phyloP scores from a whole-genome alignment of 2,888 invertebrate genomes.

The Xylota sylvarum region DNA sequence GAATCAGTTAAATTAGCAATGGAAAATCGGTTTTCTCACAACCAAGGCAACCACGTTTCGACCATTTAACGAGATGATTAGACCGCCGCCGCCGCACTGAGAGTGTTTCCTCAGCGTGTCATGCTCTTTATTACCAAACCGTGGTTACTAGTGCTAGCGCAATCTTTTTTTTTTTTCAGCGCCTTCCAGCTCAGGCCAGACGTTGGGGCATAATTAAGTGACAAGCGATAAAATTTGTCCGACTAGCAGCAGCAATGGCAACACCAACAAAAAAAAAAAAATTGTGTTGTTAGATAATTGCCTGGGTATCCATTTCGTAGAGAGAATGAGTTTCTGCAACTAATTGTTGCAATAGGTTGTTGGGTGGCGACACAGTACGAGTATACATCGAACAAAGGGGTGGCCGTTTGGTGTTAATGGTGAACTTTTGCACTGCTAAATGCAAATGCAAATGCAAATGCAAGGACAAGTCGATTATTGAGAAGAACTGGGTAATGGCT shows the following conservation, averaged over 20 bases:
- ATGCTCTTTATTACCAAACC: slow-evolving; percentile 63
- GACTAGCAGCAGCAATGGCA: background rate
- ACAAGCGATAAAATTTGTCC: slow-evolving; percentile 73
- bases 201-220: slow-evolving; percentile 64
- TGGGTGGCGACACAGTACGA: slow-evolving; percentile 20
- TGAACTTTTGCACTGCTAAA: slow-evolving; percentile 2
- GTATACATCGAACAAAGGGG: slow-evolving; percentile 5
- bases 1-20: slow-evolving; percentile 52
- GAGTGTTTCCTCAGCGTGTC: slow-evolving; percentile 48
- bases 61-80: slow-evolving; percentile 64
- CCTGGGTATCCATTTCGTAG: slow-evolving; percentile 44
- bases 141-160: slow-evolving; percentile 38
- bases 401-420: slow-evolving; percentile 20
- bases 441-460: slow-evolving; percentile 22
- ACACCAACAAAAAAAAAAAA: background rate
- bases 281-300: slow-evolving; percentile 57
- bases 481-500: background rate
- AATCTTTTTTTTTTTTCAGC: slow-evolving; percentile 18
- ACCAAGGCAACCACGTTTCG: slow-evolving; percentile 50
- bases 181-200: slow-evolving; percentile 27
- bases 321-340: slow-evolving; percentile 34
- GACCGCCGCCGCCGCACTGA: slow-evolving; percentile 21
- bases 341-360: slow-evolving; percentile 59
- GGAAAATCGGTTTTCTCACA: slow-evolving; percentile 31
- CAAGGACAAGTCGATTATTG: slow-evolving; percentile 47